Evolutionary conservation across 2,113 vertebrate genomes (phyloP), one percentile per base, ranked within the genome.

Genomic region (Zonotrichia leucophrys): DNA sequence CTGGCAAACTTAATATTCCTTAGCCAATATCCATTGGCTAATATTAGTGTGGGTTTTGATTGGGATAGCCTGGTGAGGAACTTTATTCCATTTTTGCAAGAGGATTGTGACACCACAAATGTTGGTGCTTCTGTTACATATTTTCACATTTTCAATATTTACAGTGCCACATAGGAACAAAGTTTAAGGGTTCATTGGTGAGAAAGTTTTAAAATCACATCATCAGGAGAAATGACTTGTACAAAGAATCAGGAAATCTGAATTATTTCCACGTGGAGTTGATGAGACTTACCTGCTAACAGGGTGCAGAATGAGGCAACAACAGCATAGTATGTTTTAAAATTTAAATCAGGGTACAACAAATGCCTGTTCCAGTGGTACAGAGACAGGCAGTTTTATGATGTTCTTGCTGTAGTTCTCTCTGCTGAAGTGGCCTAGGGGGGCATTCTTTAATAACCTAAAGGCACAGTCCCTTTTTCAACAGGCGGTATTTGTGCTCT

Each of bases 61-160:
- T 78, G 21, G 25, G 8, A 37, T 62, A 30, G 1, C 23, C 5
- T 46, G 3, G 2, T 24, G 8, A 70, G 21, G 11, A 81, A 12
- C 2, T 69, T 49, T 27, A n/a, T 30, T 25, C 7, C 15, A 44
- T 53, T 80, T 83, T 10, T 69, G 9, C 11, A 37, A 62, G 19
- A 42, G 31, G 11, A 58, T 17, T 47, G 24, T 37, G 46, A 30
- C 12, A 35, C 4, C 58, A 42, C 7, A 83, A 31, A 46, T 17
- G 28, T 52, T 78, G 17, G 4, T 74, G 3, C 15, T 44, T 44
- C 31, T 15, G 3, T 58, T 63, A n/a, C 0, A 8, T 33, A 33
- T 73, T 58, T 75, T 70, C 5, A 37, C 16, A 11, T 59, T 90
- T 84, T 11, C 31, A 49, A 3, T 4, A 37, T 41, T 35, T 79